Conservation (phyloP, 2,113 vertebrate genomes). For the Corydoras sp. region DNA sequence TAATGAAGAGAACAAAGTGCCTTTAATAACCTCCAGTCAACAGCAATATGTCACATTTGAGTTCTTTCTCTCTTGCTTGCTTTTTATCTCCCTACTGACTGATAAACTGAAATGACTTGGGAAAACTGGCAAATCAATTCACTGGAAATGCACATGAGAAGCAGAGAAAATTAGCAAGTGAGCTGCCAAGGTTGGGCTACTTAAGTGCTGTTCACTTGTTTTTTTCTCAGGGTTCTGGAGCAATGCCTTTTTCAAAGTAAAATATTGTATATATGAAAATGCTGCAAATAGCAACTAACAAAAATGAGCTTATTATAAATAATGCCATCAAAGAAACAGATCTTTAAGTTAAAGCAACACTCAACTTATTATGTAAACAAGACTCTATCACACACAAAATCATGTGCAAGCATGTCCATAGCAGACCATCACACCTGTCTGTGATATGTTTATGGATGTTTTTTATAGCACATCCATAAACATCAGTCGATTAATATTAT, state of each 20-base stretch:
- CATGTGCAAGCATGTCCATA: too few species aligned
- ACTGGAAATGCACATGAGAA: slow-evolving; percentile 13
- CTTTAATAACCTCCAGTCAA: slow-evolving; percentile 53
- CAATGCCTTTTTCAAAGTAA: slow-evolving; percentile 47
- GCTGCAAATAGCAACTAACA: background rate
- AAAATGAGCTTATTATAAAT: too few species aligned
- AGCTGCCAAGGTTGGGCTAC: slow-evolving; percentile 1
- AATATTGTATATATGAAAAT: background rate
- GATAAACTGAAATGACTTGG: slow-evolving; percentile 1
- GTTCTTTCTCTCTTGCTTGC: slow-evolving; percentile 19
- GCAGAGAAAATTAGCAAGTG: background rate
- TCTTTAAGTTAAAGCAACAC: too few species aligned
- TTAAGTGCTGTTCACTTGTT: slow-evolving; percentile 20
- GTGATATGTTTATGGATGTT: too few species aligned
- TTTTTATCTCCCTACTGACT: background rate
- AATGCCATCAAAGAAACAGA: too few species aligned
- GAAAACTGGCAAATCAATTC: slow-evolving; percentile 13
- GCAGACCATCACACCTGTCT: too few species aligned
- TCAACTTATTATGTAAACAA: too few species aligned
- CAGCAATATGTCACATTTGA: slow-evolving; percentile 45
- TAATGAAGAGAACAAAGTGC: slow-evolving; percentile 56
- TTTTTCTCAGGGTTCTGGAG: slow-evolving; percentile 58
- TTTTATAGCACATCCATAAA: too few species aligned
- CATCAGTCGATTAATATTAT: too few species aligned
- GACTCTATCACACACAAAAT: too few species aligned